phyloP scores from a whole-genome alignment of 2,113 vertebrate genomes.

The Prietella phreatophila region DNA sequence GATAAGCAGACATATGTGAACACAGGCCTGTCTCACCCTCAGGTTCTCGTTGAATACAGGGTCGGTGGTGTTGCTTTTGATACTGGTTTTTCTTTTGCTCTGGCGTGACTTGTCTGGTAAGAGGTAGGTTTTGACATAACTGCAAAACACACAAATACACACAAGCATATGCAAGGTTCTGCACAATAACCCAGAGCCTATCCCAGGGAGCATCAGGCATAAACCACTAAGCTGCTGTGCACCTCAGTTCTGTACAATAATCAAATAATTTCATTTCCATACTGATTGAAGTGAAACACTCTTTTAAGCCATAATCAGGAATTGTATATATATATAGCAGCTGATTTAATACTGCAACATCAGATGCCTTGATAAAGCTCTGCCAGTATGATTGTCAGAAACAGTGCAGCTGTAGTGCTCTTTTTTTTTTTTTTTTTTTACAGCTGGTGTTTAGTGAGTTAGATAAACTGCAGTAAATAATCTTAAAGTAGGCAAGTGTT shows the following conservation, averaged over 20 bases:
- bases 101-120: slow-evolving; percentile 94
- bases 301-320: neutral
- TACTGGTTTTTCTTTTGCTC: slow-evolving; percentile 95
- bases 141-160: slow-evolving; percentile 58
- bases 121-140: slow-evolving; percentile 96
- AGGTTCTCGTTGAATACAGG: slow-evolving; percentile 92
- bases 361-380: neutral
- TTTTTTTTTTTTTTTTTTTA: neutral
- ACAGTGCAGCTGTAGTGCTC: neutral
- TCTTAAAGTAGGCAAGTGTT: neutral
- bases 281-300: neutral
- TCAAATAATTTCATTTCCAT: neutral
- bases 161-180: neutral
- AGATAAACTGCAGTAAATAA: neutral
- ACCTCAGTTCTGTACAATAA: neutral
- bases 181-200: no score
- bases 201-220: no score
- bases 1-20: neutral
- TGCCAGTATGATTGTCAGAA: neutral
- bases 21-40: slow-evolving; percentile 74
- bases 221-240: no score
- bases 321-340: neutral
- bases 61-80: slow-evolving; percentile 87
- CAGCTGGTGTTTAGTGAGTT: neutral
- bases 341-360: neutral